These are phyloP conservation scores for Porites australiensis DNA, from an alignment of 64 coral and sea anemone genomes.

Conservation along the genomic window DNA sequence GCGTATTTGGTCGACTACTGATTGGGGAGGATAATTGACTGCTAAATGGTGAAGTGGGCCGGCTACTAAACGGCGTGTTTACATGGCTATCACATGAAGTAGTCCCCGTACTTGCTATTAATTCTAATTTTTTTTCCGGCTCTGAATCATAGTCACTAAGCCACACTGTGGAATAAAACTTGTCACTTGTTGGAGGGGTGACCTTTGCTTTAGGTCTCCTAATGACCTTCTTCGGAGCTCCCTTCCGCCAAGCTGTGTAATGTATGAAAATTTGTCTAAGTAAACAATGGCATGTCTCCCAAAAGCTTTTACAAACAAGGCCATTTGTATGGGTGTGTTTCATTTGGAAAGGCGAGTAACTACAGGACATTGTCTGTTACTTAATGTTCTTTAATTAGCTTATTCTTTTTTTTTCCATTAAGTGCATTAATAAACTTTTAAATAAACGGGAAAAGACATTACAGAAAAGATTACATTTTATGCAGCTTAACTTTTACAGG, in stretches of 20 bases:
- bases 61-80: constrained; percentile 89
- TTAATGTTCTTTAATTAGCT: no score
- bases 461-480: no score
- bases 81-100: constrained; percentile 79
- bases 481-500: background rate
- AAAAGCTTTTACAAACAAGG: no score
- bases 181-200: constrained; percentile 80
- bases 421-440: no score
- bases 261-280: constrained; percentile 57
- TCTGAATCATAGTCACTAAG: constrained; percentile 99
- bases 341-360: no score
- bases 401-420: no score
- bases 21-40: constrained; percentile 86
- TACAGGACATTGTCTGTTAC: no score
- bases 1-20: constrained; percentile 76
- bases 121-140: constrained; percentile 93
- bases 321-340: no score
- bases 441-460: no score
- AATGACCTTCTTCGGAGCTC: constrained; percentile 88
- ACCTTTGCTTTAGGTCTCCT: constrained; percentile 87
- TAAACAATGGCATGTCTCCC: background rate
- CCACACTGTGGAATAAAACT: constrained; percentile 99
- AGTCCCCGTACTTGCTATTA: constrained; percentile 77
- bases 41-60: constrained; percentile 75
- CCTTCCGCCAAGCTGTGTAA: constrained; percentile 80